Evolutionary conservation across 2,888 invertebrate species (phyloP), one percentile per base, ranked within the genome.

Genomic region (Limnephilus marmoratus): DNA sequence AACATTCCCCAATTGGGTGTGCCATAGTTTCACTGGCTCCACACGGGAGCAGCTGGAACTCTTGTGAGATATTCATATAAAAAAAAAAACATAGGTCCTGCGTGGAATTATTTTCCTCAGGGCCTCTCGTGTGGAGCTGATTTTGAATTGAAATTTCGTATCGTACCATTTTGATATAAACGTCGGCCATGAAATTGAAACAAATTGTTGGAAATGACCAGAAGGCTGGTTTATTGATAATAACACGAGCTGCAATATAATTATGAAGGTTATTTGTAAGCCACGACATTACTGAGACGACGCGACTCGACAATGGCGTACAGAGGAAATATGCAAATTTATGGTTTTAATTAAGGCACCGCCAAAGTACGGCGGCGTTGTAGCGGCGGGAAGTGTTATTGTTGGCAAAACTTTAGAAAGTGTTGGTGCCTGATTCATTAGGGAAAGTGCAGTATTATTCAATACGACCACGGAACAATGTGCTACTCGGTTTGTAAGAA

Each of bases 261-360:
- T 83, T 24, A 37, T 13, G 83, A 83, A 83, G 83, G 83, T 34
- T 24, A 9, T 34, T 12, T 41, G 83, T 34, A 83, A 37, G 83
- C 37, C 83, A n/a, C 11, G 24, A 83, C 83, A 37, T 24, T 83
- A 83, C 68, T 7, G 24, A 68, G n/a, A 68, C 68, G 68, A 68
- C 68, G 24, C 68, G 24, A 68, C 24, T 5, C 24, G 68, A 68
- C 68, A 68, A 68, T 68, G 68, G 68, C 24, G 68, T 68, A 68
- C 34, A 37, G 37, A 24, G 37, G 53, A 31, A 87, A 87, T 87
- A 87, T 87, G 86, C 45, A 41, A 87, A 87, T 87, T 87, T 29
- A 87, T 87, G 86, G 9, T 45, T 87, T 87, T 87, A 87, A 87
- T 87, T 87, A 87, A 87, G n/a, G 45, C 31, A 83, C 37, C 34